These are phyloP conservation scores for Spicauda simplicius DNA, from an alignment of 2,888 invertebrate species.

Conservation along the genomic window DNA sequence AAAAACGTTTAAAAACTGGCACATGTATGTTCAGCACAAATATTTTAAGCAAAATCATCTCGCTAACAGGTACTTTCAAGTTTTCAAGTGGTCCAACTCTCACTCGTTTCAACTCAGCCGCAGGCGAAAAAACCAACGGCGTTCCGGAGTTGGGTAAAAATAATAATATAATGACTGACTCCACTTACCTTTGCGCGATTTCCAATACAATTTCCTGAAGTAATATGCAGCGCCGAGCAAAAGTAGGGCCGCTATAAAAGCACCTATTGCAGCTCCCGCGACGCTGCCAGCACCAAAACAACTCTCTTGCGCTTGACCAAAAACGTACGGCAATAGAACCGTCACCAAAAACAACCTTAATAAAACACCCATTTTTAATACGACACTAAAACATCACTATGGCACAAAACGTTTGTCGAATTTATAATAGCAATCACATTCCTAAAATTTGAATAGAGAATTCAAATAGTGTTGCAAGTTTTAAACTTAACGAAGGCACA, in stretches of 20 bases:
- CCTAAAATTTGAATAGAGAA: slow-evolving; percentile 61
- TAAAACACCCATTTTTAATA: slow-evolving; percentile 73
- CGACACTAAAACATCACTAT: slow-evolving; percentile 70
- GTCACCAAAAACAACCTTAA: slow-evolving; percentile 73
- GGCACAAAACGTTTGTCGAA: slow-evolving; percentile 67
- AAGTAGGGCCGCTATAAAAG: slow-evolving; percentile 87
- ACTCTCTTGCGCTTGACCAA: slow-evolving; percentile 73
- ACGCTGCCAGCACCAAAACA: slow-evolving; percentile 89
- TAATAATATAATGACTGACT: slow-evolving; percentile 22
- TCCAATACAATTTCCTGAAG: slow-evolving; percentile 86
- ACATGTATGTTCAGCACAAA: no score
- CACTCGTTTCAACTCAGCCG: slow-evolving; percentile 22
- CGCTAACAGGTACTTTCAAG: slow-evolving; percentile 26
- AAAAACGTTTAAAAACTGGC: not conserved
- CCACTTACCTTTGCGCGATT: slow-evolving; percentile 83
- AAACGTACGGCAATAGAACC: slow-evolving; percentile 74
- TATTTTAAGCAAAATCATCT: slow-evolving; percentile 12
- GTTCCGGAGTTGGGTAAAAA: slow-evolving; percentile 20
- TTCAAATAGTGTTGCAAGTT: slow-evolving; percentile 53
- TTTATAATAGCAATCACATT: slow-evolving; percentile 63
- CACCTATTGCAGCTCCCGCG: slow-evolving; percentile 89
- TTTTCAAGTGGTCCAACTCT: slow-evolving; percentile 19
- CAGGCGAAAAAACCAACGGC: slow-evolving; percentile 32
- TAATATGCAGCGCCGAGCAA: slow-evolving; percentile 84
- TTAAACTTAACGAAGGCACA: slow-evolving; percentile 50